Base-by-base conservation (phyloP, 2,888 invertebrate genomes). In the Lingula anatina region DNA sequence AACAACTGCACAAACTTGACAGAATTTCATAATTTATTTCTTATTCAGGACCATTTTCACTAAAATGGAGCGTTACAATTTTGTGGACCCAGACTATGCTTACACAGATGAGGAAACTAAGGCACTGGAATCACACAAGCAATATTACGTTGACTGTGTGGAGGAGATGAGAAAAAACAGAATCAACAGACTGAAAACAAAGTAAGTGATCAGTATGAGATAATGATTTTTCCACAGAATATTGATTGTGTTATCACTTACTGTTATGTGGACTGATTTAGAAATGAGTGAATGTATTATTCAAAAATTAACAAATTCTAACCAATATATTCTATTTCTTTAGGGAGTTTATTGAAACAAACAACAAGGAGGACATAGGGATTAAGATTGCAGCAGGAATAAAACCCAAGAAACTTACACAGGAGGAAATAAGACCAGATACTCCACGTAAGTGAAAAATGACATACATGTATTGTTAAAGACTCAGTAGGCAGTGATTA, bases 11-110 rank as follows among this genome's bases (percentile, higher is more conserved):
- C n/a, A n/a, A n/a, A n/a, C n/a, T n/a, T n/a, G n/a, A n/a, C n/a
- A n/a, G n/a, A n/a, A n/a, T n/a, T n/a, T n/a, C n/a, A n/a, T n/a
- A n/a, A n/a, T n/a, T n/a, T n/a, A n/a, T n/a, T n/a, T n/a, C n/a
- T n/a, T n/a, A n/a, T n/a, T n/a, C 51, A 76, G 76, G 52, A 73
- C 76, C 5, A 62, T 75, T 28, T 75, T 77, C 54, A 75, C 68
- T 1, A 51, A 63, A 20, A 49, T 48, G 26, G 64, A 67, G 20
- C 60, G 77, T 1, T 69, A 77, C 58, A 68, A 65, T 25, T 77
- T 69, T 54, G 61, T 70, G 5, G 77, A 77, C 51, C 71, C 73
- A 7, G 77, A 77, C 57, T 77, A 74, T 52, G 68, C 75, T 9
- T 69, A 66, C 50, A 68, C 66, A 23, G 71, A 73, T 46, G 59